Base-by-base conservation (phyloP, 2,888 invertebrate species). In the Synanthedon vespiformis region DNA sequence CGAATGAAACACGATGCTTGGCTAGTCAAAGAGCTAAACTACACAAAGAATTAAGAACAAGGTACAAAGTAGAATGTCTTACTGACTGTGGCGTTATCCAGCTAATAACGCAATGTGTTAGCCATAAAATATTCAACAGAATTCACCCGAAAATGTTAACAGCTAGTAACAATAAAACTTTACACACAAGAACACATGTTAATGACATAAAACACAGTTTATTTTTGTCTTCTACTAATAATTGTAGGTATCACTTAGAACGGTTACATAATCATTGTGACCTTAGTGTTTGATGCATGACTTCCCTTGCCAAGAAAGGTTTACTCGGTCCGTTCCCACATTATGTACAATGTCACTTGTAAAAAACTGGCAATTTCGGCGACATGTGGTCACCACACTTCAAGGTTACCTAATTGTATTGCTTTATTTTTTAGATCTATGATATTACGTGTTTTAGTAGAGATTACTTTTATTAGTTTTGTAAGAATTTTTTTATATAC, bases 381-480 rank as follows among this genome's bases (percentile, higher is more conserved):
- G 72, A 80, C 86, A 85, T 86, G 77, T 85, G 86, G 80, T 75
- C 70, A 73, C 74, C 81, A 76, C 54, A 63, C 61, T 60, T 61
- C 83, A 83, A 84, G 84, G 83, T 77, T 79, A 65, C 57, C 58
- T 57, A 59, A 61, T 62, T 61, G 53, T 54, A 58, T 63, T 59
- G 62, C 64, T 65, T 64, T 67, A 61, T 63, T 66, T 65, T 16
- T 6, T 48, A 48, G 11, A 48, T 13, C 48, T 48, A 18, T 44
- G 44, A 44, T 44, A 44, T 44, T n/a, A n/a, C n/a, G 8, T 34
- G 8, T 10, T 34, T 8, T 8, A 34, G 34, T 34, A 10, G 34
- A 8, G 10, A 34, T 34, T 34, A 34, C 34, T 34, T 34, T 34
- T 34, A 34, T 34, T 34, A 34, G 2, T 1, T 34, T 8, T 34